These are phyloP conservation scores for Rambutsinella grinnellia DNA, from an alignment of 2,888 invertebrate genomes.

Conservation along the genomic window DNA sequence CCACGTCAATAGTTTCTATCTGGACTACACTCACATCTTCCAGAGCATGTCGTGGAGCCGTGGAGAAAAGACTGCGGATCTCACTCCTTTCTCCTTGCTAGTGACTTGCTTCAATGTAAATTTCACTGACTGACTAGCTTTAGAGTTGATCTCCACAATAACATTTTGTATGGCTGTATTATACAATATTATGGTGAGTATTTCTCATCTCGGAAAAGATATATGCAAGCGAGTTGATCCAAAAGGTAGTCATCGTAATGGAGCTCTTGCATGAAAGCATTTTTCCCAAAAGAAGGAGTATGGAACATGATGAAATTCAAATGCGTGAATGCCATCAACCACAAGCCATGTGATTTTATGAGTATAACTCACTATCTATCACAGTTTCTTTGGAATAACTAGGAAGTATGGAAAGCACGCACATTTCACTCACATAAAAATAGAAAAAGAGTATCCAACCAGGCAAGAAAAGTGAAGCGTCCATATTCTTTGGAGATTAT, in stretches of 20 bases:
- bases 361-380: not conserved
- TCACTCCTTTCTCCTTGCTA: no score
- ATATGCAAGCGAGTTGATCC: not conserved
- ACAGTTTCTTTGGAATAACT: not conserved
- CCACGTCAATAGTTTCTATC: not conserved
- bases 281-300: not conserved
- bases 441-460: not conserved
- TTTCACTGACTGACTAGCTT: no score
- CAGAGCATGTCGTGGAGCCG: no score
- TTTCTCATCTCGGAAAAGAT: not conserved
- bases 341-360: slow-evolving; percentile 16
- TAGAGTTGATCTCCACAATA: no score
- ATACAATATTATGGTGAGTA: no score
- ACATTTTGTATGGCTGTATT: no score
- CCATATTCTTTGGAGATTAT: no score
- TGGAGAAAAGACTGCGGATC: no score
- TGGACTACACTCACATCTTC: no score
- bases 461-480: not conserved
- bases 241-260: not conserved
- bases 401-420: not conserved
- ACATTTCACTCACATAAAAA: not conserved
- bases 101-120: no score
- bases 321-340: slow-evolving; percentile 41
- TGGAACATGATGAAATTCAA: slow-evolving; percentile 27
- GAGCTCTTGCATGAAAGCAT: not conserved